Evolutionary conservation across 2,113 vertebrate genomes (phyloP).

Genomic region (Mirounga angustirostris): DNA sequence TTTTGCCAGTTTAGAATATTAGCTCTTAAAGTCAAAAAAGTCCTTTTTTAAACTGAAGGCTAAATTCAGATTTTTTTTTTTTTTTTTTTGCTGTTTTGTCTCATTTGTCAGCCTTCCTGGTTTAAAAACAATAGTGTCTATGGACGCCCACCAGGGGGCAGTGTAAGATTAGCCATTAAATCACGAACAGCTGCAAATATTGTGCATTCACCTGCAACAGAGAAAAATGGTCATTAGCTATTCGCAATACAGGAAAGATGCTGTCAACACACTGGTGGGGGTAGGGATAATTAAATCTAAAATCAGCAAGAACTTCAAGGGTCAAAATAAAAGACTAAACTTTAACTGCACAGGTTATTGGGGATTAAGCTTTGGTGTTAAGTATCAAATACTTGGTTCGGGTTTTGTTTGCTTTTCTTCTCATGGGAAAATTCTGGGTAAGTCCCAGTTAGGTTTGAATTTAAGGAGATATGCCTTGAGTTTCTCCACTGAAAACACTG

Average conservation of each 20-base stretch:
- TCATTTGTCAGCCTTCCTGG: slow-evolving; percentile 89
- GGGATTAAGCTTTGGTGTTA: slow-evolving; percentile 43
- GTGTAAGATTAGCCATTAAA: slow-evolving; percentile 97
- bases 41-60: slow-evolving; percentile 88
- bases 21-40: slow-evolving; percentile 87
- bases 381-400: slow-evolving; percentile 49
- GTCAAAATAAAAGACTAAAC: slow-evolving; percentile 72
- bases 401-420: slow-evolving; percentile 52
- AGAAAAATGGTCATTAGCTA: slow-evolving; percentile 90
- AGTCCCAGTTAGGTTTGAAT: slow-evolving; percentile 40
- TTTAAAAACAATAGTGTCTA: slow-evolving; percentile 89
- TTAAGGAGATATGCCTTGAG: slow-evolving; percentile 34
- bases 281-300: slow-evolving; percentile 72
- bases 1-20: slow-evolving; percentile 91
- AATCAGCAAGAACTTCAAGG: slow-evolving; percentile 71
- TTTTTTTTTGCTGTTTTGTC: slow-evolving; percentile 81
- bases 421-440: slow-evolving; percentile 33
- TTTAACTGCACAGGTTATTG: slow-evolving; percentile 65
- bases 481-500: slow-evolving; percentile 62
- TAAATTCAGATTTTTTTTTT: slow-evolving; percentile 82
- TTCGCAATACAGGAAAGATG: slow-evolving; percentile 83
- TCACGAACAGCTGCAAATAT: slow-evolving; percentile 99
- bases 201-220: slow-evolving; percentile 97
- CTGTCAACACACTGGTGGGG: slow-evolving; percentile 80
- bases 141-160: slow-evolving; percentile 95